Evolutionary conservation across 2,888 invertebrate genomes (phyloP).

Genomic region (Scotopteryx bipunctaria): DNA sequence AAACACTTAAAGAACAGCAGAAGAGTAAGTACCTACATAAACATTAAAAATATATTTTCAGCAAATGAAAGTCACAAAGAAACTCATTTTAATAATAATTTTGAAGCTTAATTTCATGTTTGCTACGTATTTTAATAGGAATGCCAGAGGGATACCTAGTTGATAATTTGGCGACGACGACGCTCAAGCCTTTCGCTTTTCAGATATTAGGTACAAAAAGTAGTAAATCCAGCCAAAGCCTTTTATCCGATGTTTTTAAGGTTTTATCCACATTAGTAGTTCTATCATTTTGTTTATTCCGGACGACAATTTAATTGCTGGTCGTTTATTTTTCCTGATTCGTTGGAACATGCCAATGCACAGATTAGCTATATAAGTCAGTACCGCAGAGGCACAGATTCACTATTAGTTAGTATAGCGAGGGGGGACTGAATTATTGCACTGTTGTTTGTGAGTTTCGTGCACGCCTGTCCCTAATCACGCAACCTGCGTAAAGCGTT

Average conservation of each 20-base stretch:
- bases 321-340: conserved; percentile 34
- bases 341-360: conserved; percentile 41
- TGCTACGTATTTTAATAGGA: neutral
- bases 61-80: conserved; percentile 9
- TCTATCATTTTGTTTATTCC: neutral
- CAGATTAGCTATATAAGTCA: conserved; percentile 11
- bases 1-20: neutral
- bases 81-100: conserved; percentile 4
- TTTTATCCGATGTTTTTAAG: no score
- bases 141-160: neutral
- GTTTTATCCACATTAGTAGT: neutral
- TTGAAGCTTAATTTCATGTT: neutral
- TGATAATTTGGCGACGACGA: no score
- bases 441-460: conserved; percentile 55
- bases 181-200: no score
- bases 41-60: conserved; percentile 7
- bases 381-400: conserved; percentile 18
- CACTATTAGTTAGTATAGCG: conserved; percentile 2
- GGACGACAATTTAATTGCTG: conserved; percentile 19
- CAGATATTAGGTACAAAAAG: no score
- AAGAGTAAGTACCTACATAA: neutral
- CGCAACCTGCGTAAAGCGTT: conserved; percentile 51
- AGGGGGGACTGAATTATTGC: conserved; percentile 49
- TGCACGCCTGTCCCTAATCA: conserved; percentile 51
- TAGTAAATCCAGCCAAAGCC: no score